phyloP scores from a whole-genome alignment of 1,140 invertebrate species.

The Armadillidium nasatum region DNA sequence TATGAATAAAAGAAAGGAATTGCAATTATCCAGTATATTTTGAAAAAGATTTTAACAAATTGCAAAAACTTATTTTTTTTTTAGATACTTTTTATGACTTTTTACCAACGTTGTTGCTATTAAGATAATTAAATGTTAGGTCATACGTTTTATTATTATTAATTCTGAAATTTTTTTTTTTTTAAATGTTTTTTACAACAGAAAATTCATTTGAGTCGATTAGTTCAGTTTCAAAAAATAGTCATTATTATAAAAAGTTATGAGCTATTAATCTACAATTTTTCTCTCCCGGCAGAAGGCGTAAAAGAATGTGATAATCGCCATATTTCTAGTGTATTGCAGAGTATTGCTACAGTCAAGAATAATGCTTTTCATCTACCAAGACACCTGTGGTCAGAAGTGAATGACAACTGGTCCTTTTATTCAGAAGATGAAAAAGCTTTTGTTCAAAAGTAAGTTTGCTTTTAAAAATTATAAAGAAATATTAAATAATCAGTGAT shows the following conservation, averaged over 20 bases:
- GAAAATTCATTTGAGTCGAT: not conserved
- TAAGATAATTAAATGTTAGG: no score
- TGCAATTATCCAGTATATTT: not conserved
- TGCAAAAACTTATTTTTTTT: not conserved
- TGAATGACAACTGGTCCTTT: conserved; percentile 89
- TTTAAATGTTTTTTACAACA: not conserved
- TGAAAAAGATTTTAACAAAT: no score
- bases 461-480: no score
- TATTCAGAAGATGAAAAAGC: conserved; percentile 77
- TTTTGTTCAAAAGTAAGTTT: conserved; percentile 25
- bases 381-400: conserved; percentile 82
- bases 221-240: not conserved
- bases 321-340: conserved; percentile 66
- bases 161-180: not conserved
- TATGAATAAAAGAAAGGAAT: conserved; percentile 48
- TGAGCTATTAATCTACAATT: not conserved
- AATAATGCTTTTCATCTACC: conserved; percentile 83
- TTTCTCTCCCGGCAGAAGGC: conserved; percentile 65
- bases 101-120: not conserved
- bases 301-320: conserved; percentile 74
- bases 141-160: not conserved
- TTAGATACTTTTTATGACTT: not conserved
- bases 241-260: not conserved
- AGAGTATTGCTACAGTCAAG: conserved; percentile 69
- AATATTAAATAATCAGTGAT: no score